Evolutionary conservation across 2,797 vertebrate genomes (phyloP), one percentile per base, ranked within the genome.

Genomic region (Hemibagrus guttatus): DNA sequence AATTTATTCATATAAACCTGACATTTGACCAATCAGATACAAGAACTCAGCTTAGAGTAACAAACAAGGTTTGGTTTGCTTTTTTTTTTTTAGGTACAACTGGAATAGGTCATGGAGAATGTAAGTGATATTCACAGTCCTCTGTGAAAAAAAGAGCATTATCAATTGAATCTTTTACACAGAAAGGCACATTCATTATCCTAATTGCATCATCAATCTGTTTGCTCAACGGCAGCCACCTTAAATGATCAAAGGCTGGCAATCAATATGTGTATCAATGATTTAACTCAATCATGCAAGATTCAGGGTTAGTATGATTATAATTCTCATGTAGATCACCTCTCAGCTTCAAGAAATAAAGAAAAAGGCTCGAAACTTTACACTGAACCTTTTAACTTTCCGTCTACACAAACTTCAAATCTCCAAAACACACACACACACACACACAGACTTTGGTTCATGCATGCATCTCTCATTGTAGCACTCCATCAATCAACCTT

Each of bases 401-500:
- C n/a, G 66, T 26, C 12, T 42, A 63, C 63, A 56, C 11, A 23
- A 11, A 26, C 69, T 61, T 46, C 49, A 49, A 49, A 49, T 49
- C 46, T 7, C 46, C 46, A 49, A 49, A 49, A 49, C 46, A 49
- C 46, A 49, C 46, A 49, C 9, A 56, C 63, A 56, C 11, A 23
- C 7, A 26, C 69, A 63, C 31, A 31, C 9, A n/a, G 3, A 49
- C 74, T 56, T 28, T 26, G 79, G 49, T 28, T 75, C 58, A 42
- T 72, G 46, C 78, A 21, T 39, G 63, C 66, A 75, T 87, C 26
- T 5, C 16, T 17, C 84, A 66, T 46, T 83, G n/a, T 84, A 84
- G 28, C 31, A 0, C 5, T 11, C 82, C n/a, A 78, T 85, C 85
- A 84, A 85, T 89, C 89, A 88, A 72, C 28, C 52, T 59, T 58